Evolutionary conservation across 2,888 invertebrate species (phyloP), one percentile per base, ranked within the genome.

Genomic region (Eurois occulta): DNA sequence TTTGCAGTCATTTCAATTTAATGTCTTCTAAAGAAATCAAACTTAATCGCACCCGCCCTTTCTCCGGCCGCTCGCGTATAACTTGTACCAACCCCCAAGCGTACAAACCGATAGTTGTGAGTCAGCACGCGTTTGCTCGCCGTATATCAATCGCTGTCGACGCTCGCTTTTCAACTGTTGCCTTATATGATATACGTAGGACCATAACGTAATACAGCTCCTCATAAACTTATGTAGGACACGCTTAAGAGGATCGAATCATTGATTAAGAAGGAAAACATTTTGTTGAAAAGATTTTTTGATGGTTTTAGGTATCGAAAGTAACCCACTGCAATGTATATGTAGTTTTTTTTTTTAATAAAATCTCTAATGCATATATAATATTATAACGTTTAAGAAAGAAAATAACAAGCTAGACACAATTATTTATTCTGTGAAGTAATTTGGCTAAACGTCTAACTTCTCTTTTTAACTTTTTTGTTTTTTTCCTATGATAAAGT

Each of bases 141-240:
- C 93, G 95, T 96, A 95, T 95, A 95, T 96, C 96, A 96, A 94
- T 93, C 92, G 92, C 94, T 95, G 95, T 96, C 95, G 95, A 93
- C 95, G 94, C 93, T 91, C 91, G 91, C 92, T 93, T 92, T 93
- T 87, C 91, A 90, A 91, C 91, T 92, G 91, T 90, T 92, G 90
- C 90, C 86, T 87, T 89, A 86, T 89, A 86, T 87, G 74, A 88
- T 85, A 87, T 85, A 84, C 58, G 71, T 74, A 72, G 35, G 52
- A 60, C 75, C 72, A 73, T 86, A 86, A 79, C 72, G 72, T 75
- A 83, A 87, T 80, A 78, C 81, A 78, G 65, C 70, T 80, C 69
- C 74, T 75, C 75, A 72, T 82, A 75, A 77, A 75, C 41, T 66
- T 75, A 67, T 82, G 71, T 82, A 66, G 74, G 80, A 69, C 80